Evolutionary conservation across 2,797 vertebrate species (phyloP), one percentile per base, ranked within the genome.

Genomic region (Columba guinea): DNA sequence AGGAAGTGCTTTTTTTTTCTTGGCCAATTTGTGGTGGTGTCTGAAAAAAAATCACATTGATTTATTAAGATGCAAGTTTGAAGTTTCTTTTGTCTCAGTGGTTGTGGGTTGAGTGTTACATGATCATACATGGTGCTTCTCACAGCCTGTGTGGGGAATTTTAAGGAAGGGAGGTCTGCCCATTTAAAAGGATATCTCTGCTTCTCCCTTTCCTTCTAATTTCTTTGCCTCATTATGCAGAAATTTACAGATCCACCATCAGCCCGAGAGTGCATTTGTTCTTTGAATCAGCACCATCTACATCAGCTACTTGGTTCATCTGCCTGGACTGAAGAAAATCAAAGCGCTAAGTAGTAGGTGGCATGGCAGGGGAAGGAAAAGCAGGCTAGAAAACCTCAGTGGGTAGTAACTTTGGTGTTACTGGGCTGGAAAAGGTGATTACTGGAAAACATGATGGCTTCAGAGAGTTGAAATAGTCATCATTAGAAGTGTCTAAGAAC

Each of bases 401-500:
- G 35, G 7, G 8, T 7, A 28, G 68, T 27, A 35, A 53, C 44
- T 46, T 12, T 8, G 12, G 37, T 70, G 24, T 23, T 76, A 26
- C 4, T 17, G 19, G 13, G 19, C 48, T 35, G 41, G 53, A 19
- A 73, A 56, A 51, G 22, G 22, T 34, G 23, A 20, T 44, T 49
- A 7, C 22, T 41, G 24, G 37, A 58, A 32, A 60, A 23, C 32
- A 5, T n/a, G n/a, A 3, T n/a, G 20, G 59, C 20, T 78, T 67
- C 24, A 7, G 41, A 34, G 32, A 34, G 49, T 22, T 13, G 1
- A 37, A 51, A 19, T 30, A 22, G 8, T 53, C 12, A 2, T 21
- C 5, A 0, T n/a, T n/a, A 37, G n/a, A 24, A 0, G 0, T n/a
- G 34, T 24, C 34, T 75, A 44, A 60, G 34, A 53, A 53, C 2